Percentiles rank a stretch among this genome's conserved stretches.
phyloP scores from a whole-genome alignment of 1,140 invertebrate genomes.

The Idris sp. region DNA sequence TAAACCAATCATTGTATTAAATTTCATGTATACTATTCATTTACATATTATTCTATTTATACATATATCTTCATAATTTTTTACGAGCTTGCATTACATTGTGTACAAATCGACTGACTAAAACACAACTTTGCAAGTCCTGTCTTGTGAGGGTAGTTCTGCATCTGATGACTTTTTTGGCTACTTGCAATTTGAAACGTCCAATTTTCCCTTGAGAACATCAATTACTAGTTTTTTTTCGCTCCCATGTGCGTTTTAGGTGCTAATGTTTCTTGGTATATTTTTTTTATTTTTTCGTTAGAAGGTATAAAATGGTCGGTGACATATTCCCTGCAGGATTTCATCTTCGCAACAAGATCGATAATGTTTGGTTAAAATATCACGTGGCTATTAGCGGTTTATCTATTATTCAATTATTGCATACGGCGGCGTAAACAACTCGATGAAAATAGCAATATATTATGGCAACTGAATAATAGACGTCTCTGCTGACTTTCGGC shows the following conservation, averaged over 20 bases:
- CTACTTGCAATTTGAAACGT: constrained; percentile 23
- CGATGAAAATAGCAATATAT: constrained; percentile 30
- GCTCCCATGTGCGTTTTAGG: not conserved
- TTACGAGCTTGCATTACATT: not conserved
- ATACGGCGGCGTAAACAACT: constrained; percentile 11
- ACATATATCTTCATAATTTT: too few relatives aligned
- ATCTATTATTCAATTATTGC: constrained; percentile 32
- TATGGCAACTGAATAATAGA: constrained; percentile 25
- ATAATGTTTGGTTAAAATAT: constrained; percentile 28
- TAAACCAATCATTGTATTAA: too few relatives aligned
- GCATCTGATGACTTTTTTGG: constrained; percentile 44
- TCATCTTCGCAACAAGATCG: not conserved
- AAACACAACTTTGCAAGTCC: constrained; percentile 33
- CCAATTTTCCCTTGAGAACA: constrained; percentile 27
- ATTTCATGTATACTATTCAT: too few relatives aligned
- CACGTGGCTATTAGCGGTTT: constrained; percentile 20
- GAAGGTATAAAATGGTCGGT: too few relatives aligned
- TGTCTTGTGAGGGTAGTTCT: constrained; percentile 29
- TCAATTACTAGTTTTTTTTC: constrained; percentile 20
- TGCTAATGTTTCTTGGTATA: not conserved
- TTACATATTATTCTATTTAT: too few relatives aligned
- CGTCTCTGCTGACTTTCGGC: not conserved
- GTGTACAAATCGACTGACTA: constrained; percentile 27
- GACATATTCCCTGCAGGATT: too few relatives aligned
- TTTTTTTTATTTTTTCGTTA: constrained; percentile 9